Base-by-base conservation (phyloP, 2,888 invertebrate genomes). In the Agrotis segetum region DNA sequence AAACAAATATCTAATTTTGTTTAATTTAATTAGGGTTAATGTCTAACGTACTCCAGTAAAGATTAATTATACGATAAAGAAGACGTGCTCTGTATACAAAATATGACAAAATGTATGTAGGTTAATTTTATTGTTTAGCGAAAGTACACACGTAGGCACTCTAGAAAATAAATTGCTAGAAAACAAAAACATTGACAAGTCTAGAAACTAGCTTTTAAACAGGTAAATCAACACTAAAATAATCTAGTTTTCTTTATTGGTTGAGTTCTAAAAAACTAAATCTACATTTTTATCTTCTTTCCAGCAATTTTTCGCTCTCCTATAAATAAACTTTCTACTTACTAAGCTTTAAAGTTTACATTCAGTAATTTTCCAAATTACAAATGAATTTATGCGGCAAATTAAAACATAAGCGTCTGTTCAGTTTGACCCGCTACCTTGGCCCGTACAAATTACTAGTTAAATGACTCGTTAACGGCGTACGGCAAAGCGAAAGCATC, bases 381-480 rank as follows among this genome's bases (percentile, higher is more conserved):
- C 13, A 40, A 61, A 52, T 47, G 6, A 34, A 24, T 56, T 21
- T 13, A 40, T 49, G 56, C 16, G 49, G 24, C 29, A 44, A 55
- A 74, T 60, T 66, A 58, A 61, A 62, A 56, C 58, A 17, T 47
- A 61, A 49, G 11, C 49, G 11, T n/a, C n/a, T 5, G 14, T 24
- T 16, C 5, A 49, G 13, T 24, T 64, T 47, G 47, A 77, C 50
- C 19, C n/a, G 19, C 21, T 44, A 34, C 62, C 67, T 47, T 65
- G 67, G 17, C 60, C 34, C 52, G 52, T 55, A 55, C 16, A 67
- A 58, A 59, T 77, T 56, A 64, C 70, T 68, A 58, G 24, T 55
- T 61, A 56, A 77, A 58, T 68, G 70, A 67, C 29, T 68, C 68
- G 71, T 67, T 74, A n/a, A n/a, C n/a, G n/a, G n/a, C n/a, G n/a